A percentile compares a stretch with the other conserved stretches of the same genome.
phyloP scores from a whole-genome alignment of 2,113 vertebrate genomes.

The Geothlypis trichas region DNA sequence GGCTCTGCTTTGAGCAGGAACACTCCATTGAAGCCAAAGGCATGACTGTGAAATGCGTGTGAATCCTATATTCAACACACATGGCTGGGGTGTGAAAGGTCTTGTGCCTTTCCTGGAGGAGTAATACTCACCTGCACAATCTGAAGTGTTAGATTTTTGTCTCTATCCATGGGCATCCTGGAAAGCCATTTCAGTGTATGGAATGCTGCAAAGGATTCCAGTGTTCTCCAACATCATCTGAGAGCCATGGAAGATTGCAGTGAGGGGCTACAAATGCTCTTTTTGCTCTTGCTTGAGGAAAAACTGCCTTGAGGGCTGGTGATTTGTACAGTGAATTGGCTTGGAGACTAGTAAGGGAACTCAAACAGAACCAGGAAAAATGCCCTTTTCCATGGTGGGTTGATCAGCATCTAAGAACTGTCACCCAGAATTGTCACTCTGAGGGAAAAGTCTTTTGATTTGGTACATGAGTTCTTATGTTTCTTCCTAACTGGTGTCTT shows the following conservation, averaged over 20 bases:
- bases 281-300: neutral
- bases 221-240: neutral
- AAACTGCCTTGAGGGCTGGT: neutral
- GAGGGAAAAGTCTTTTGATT: neutral
- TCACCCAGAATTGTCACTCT: neutral
- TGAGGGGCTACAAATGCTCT: neutral
- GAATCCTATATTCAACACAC: rapidly evolving
- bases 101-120: neutral
- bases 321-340: neutral
- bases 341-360: neutral
- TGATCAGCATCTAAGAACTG: neutral
- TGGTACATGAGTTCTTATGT: neutral
- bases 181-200: neutral
- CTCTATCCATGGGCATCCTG: neutral
- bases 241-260: neutral
- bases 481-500: neutral
- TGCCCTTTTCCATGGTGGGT: neutral
- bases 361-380: neutral
- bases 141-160: neutral
- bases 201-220: neutral
- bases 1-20: neutral
- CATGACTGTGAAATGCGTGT: neutral
- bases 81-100: neutral
- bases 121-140: neutral
- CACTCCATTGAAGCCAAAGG: neutral